These are phyloP conservation scores for Sebastes schlegelii DNA, from an alignment of 2,113 vertebrate species.

Conservation along the genomic window DNA sequence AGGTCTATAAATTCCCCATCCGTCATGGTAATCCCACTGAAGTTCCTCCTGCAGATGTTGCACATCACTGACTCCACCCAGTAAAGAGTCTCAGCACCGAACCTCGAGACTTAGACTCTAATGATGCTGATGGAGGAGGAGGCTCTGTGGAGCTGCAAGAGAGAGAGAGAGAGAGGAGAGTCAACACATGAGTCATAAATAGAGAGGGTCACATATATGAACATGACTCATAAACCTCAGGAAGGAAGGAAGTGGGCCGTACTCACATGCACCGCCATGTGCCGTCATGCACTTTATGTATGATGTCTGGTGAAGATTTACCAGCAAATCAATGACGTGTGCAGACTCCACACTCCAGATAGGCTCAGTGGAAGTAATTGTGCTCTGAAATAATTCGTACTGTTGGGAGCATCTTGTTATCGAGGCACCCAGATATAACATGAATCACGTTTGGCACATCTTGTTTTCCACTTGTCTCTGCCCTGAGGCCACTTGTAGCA, in stretches of 20 bases:
- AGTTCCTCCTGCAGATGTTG: not conserved
- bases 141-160: conserved; percentile 77
- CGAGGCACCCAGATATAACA: not conserved
- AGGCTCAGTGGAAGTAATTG: not conserved
- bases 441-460: not conserved
- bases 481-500: not conserved
- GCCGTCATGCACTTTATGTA: not conserved
- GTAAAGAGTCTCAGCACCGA: not conserved
- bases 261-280: conserved; percentile 18
- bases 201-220: conserved; percentile 13
- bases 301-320: conserved; percentile 4
- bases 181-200: conserved; percentile 17
- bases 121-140: conserved; percentile 85
- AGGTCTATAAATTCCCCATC: conserved; percentile 5
- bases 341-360: not conserved
- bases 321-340: not conserved
- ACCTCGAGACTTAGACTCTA: conserved; percentile 70
- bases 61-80: not conserved
- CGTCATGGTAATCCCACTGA: not conserved
- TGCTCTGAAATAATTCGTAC: not conserved
- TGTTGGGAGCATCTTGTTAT: not conserved
- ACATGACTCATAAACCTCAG: conserved; percentile 9
- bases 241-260: not conserved
- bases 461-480: not conserved
- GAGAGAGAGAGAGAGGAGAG: conserved; percentile 9